Evolutionary conservation across 2,888 invertebrate genomes (phyloP).

Genomic region (Agrochola litura): DNA sequence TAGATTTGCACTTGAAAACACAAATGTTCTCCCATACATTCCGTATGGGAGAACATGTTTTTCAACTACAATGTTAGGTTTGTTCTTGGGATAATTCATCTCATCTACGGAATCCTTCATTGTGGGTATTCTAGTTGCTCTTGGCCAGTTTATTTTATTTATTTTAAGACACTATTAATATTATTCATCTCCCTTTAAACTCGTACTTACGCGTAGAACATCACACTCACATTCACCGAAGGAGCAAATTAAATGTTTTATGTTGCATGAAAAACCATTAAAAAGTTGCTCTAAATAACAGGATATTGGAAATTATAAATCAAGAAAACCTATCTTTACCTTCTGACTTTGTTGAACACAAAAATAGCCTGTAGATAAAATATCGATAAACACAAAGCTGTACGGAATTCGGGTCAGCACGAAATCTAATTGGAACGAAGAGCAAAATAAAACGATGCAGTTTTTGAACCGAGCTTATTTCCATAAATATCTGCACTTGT

Average conservation of each 20-base stretch:
- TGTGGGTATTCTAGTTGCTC: no score
- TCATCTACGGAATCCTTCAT: no score
- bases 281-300: background rate
- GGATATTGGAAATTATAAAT: background rate
- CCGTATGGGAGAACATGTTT: no score
- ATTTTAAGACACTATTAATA: no score
- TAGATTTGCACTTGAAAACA: no score
- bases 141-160: no score
- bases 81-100: no score
- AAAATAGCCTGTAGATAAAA: constrained; percentile 20
- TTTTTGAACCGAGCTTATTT: constrained; percentile 1
- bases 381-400: constrained; percentile 35
- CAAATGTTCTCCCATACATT: no score
- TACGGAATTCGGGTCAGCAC: constrained; percentile 39
- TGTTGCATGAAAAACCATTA: no score
- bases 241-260: no score
- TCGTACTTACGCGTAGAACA: background rate
- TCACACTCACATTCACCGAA: background rate
- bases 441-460: constrained; percentile 45
- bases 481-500: constrained; percentile 5
- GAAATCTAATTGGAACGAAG: constrained; percentile 55
- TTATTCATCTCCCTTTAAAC: no score
- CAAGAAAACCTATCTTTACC: background rate
- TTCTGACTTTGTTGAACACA: background rate
- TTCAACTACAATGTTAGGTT: no score